Percentiles rank a stretch among this genome's conserved stretches.
Evolutionary conservation across 2,888 invertebrate species (phyloP).

Genomic region (Cloeon dipterum): DNA sequence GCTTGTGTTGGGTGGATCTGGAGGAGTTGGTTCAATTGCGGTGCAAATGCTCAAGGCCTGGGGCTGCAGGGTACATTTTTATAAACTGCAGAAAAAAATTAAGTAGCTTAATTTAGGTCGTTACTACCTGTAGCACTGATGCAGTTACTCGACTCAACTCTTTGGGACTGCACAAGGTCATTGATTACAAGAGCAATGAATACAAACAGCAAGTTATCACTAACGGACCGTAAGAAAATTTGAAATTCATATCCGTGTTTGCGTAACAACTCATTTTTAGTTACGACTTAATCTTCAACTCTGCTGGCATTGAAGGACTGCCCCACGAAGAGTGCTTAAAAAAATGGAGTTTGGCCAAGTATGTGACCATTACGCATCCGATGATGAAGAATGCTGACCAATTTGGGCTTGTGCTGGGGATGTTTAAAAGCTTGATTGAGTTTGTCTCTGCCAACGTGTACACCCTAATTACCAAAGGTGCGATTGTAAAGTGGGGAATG

Average conservation of each 20-base stretch:
- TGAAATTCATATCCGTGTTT: too few species aligned
- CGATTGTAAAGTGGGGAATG: constrained; percentile 50
- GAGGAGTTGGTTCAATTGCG: constrained; percentile 75
- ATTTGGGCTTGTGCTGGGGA: constrained; percentile 39
- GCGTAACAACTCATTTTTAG: too few species aligned
- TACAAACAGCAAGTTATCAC: constrained; percentile 30
- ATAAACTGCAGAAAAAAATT: too few species aligned
- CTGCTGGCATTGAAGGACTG: constrained; percentile 43
- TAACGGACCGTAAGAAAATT: constrained; percentile 44
- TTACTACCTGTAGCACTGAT: constrained; percentile 50
- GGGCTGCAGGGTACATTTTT: constrained; percentile 45
- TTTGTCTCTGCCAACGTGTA: constrained; percentile 29
- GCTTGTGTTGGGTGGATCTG: constrained; percentile 70
- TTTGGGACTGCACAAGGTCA: constrained; percentile 42
- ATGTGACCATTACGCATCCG: constrained; percentile 63
- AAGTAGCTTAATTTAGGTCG: constrained; percentile 24
- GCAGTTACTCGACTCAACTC: constrained; percentile 35
- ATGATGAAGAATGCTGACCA: constrained; percentile 55
- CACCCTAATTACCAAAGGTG: constrained; percentile 12
- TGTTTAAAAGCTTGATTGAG: constrained; percentile 30
- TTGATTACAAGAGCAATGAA: constrained; percentile 48
- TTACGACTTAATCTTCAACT: constrained; percentile 67
- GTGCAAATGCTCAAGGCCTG: constrained; percentile 64
- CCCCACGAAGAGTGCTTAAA: constrained; percentile 20
- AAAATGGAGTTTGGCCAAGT: constrained; percentile 38